Percentiles rank a stretch among this genome's conserved stretches.
phyloP scores from a whole-genome alignment of 2,888 invertebrate species.

The Uloborus plumipes region DNA sequence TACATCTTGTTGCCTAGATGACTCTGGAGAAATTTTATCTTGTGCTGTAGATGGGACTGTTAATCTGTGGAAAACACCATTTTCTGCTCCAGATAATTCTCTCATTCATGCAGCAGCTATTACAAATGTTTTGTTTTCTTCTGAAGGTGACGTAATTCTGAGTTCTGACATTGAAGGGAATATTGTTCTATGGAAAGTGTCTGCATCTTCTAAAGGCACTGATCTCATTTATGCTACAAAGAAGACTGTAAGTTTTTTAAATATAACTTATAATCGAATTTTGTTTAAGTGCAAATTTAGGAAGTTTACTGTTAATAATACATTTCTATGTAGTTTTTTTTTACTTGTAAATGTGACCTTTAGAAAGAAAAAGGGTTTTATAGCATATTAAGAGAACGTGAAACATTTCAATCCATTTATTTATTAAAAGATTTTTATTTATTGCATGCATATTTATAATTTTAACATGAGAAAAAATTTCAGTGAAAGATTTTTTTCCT shows the following conservation, averaged over 20 bases:
- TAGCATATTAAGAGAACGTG: too few species aligned
- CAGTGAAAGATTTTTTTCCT: too few species aligned
- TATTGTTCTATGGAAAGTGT: constrained; percentile 43
- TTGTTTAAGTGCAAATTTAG: too few species aligned
- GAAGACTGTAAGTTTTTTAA: constrained; percentile 24
- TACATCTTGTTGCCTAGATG: constrained; percentile 41
- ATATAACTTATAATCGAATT: too few species aligned
- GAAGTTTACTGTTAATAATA: too few species aligned
- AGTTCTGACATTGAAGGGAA: constrained; percentile 42
- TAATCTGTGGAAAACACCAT: constrained; percentile 43
- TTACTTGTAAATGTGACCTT: too few species aligned
- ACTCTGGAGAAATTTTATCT: constrained; percentile 38
- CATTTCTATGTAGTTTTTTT: too few species aligned
- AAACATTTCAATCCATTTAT: too few species aligned
- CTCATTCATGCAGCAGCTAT: constrained; percentile 18
- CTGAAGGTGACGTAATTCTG: background rate
- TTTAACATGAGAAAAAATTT: too few species aligned
- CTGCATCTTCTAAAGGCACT: background rate
- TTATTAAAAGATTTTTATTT: too few species aligned
- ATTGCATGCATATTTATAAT: too few species aligned
- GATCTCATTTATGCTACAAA: constrained; percentile 32
- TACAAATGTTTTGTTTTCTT: constrained; percentile 15
- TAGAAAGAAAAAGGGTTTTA: too few species aligned
- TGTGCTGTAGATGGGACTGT: constrained; percentile 49
- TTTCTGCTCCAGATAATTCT: background rate